Evolutionary conservation across 2,113 vertebrate genomes (phyloP).

Genomic region (Ia io): DNA sequence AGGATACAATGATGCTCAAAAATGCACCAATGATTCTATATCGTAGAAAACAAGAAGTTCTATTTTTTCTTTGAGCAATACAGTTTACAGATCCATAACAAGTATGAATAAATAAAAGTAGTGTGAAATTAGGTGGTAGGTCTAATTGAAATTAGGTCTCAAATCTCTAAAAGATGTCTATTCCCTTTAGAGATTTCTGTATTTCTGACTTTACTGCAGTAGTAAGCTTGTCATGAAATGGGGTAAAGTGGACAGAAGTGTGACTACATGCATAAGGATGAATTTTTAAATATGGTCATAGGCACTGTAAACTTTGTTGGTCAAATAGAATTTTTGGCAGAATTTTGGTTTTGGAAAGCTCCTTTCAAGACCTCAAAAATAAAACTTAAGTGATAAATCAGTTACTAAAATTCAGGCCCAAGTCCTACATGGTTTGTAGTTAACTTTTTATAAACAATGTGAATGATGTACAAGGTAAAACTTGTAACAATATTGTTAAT

Average conservation of each 20-base stretch:
- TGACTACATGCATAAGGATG: not conserved
- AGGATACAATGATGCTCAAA: not conserved
- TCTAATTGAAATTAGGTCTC: not conserved
- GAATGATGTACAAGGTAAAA: not conserved
- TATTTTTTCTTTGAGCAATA: not conserved
- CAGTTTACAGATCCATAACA: not conserved
- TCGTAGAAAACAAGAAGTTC: not conserved
- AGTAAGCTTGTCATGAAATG: not conserved
- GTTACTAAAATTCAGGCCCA: not conserved
- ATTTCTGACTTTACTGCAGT: not conserved
- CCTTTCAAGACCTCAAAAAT: not conserved
- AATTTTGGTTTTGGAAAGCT: not conserved
- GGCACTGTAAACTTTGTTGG: not conserved
- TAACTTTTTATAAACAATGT: not conserved
- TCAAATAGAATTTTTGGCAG: slow-evolving; percentile 10
- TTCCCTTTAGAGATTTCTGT: not conserved
- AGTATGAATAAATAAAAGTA: not conserved
- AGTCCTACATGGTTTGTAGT: not conserved
- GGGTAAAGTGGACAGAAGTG: not conserved
- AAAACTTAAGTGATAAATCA: not conserved
- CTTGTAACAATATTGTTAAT: not conserved
- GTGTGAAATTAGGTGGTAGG: not conserved
- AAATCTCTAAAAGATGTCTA: not conserved
- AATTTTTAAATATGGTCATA: slow-evolving; percentile 18
- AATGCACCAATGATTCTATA: not conserved